These are phyloP conservation scores for Pseudoatta argentina DNA, from an alignment of 1,140 invertebrate species.

Conservation along the genomic window DNA sequence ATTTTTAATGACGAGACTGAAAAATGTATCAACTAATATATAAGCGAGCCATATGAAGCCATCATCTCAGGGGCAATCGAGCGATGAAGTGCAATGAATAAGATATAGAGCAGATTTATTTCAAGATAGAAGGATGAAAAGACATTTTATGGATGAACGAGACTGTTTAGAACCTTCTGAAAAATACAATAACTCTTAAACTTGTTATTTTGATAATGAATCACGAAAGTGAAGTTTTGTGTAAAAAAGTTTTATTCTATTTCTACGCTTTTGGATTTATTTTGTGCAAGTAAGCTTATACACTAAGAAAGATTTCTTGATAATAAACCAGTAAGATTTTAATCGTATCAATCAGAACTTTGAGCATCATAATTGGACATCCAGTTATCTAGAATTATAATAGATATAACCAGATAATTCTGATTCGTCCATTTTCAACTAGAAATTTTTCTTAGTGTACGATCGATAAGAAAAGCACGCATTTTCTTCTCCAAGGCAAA, in stretches of 20 bases:
- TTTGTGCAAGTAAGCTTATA: neutral
- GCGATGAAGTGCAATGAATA: slow-evolving; percentile 21
- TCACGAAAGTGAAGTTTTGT: neutral
- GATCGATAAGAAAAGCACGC: slow-evolving; percentile 32
- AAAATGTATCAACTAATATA: neutral
- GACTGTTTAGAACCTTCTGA: neutral
- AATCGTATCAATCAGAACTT: no score
- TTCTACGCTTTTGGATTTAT: neutral
- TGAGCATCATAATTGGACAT: no score
- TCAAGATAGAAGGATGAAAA: neutral
- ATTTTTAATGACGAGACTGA: neutral
- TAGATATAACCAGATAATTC: no score
- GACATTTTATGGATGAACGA: neutral
- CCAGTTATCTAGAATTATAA: no score
- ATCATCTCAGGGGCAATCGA: neutral
- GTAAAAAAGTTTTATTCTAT: neutral
- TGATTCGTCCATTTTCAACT: no score
- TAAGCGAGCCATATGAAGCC: neutral
- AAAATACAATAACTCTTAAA: neutral
- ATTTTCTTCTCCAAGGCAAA: neutral
- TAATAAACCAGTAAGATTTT: no score
- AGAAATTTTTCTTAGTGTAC: neutral
- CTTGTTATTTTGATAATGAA: neutral
- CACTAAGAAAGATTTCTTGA: no score
- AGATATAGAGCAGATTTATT: slow-evolving; percentile 2